These are phyloP conservation scores for Teleogryllus occipitalis DNA, from an alignment of 1,140 invertebrate genomes.

Conservation along the genomic window DNA sequence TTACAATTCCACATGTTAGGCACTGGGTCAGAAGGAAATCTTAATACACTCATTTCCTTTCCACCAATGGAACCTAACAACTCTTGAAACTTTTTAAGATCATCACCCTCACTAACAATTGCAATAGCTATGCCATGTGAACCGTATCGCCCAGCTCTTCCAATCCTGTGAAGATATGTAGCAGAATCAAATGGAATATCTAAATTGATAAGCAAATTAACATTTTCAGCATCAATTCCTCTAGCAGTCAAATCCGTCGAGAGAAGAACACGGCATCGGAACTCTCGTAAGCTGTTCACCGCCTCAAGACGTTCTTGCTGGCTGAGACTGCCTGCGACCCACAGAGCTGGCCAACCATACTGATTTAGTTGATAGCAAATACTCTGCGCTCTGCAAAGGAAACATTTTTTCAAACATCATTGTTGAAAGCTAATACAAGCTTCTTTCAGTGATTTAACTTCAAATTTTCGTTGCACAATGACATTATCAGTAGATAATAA, in stretches of 20 bases:
- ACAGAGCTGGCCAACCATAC: slow-evolving; percentile 60
- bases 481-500: too few species aligned
- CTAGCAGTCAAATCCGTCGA: slow-evolving; percentile 84
- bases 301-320: slow-evolving; percentile 68
- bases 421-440: neutral
- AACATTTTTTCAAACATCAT: neutral
- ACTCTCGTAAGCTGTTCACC: slow-evolving; percentile 66
- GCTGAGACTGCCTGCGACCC: slow-evolving; percentile 65
- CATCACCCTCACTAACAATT: slow-evolving; percentile 49
- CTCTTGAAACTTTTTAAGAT: slow-evolving; percentile 46
- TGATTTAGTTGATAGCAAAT: slow-evolving; percentile 59
- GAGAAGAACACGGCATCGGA: slow-evolving; percentile 73
- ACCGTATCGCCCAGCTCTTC: slow-evolving; percentile 85
- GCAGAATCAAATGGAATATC: slow-evolving; percentile 73
- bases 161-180: slow-evolving; percentile 93
- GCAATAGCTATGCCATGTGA: slow-evolving; percentile 64
- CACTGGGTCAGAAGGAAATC: slow-evolving; percentile 33
- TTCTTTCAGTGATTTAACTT: too few species aligned
- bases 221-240: slow-evolving; percentile 85
- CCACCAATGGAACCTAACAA: slow-evolving; percentile 42
- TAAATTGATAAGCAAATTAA: slow-evolving; percentile 90
- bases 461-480: too few species aligned
- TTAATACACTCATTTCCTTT: slow-evolving; percentile 41
- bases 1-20: slow-evolving; percentile 36
- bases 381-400: slow-evolving; percentile 38